Percentiles rank a stretch among this genome's conserved stretches.
These are phyloP conservation scores for Drosophila paracracens DNA, from an alignment of 2,888 invertebrate genomes.

Conservation along the genomic window DNA sequence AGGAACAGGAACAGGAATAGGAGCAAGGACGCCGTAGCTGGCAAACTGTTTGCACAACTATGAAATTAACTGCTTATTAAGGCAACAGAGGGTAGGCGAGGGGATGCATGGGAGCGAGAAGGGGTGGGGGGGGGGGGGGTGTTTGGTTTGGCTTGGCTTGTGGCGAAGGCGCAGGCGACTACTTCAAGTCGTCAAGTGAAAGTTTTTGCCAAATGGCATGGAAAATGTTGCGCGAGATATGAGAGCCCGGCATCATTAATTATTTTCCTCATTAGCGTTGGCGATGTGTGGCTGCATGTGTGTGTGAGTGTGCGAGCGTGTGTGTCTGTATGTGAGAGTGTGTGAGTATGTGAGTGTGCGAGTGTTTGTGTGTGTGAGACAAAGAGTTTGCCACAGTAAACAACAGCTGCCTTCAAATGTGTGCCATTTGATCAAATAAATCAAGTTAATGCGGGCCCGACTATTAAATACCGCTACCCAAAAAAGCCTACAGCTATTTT, in stretches of 20 bases:
- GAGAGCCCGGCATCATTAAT: slow-evolving; percentile 68
- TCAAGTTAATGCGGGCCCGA: slow-evolving; percentile 26
- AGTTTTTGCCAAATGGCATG: slow-evolving; percentile 78
- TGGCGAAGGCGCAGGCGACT: slow-evolving; percentile 33
- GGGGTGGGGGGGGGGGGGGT: neutral
- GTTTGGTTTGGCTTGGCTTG: slow-evolving; percentile 10
- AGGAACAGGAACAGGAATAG: too few relatives aligned
- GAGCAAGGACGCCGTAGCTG: slow-evolving; percentile 13
- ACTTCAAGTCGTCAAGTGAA: slow-evolving; percentile 77
- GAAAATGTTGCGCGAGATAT: slow-evolving; percentile 67
- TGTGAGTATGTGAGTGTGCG: slow-evolving; percentile 10
- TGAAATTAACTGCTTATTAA: slow-evolving; percentile 79
- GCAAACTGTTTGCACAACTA: slow-evolving; percentile 74
- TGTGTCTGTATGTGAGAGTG: neutral
- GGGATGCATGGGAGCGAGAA: neutral
- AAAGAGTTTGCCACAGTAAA: slow-evolving; percentile 44
- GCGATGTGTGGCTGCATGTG: slow-evolving; percentile 24
- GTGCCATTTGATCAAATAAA: slow-evolving; percentile 26
- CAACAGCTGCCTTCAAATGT: slow-evolving; percentile 39
- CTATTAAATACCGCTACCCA: slow-evolving; percentile 1
- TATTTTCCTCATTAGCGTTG: slow-evolving; percentile 77
- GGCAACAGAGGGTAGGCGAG: slow-evolving; percentile 26
- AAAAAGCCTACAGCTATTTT: neutral
- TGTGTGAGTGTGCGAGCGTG: neutral
- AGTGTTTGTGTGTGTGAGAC: slow-evolving; percentile 12